Conservation (phyloP, 2,797 vertebrate species). For the Helostoma temminkii region DNA sequence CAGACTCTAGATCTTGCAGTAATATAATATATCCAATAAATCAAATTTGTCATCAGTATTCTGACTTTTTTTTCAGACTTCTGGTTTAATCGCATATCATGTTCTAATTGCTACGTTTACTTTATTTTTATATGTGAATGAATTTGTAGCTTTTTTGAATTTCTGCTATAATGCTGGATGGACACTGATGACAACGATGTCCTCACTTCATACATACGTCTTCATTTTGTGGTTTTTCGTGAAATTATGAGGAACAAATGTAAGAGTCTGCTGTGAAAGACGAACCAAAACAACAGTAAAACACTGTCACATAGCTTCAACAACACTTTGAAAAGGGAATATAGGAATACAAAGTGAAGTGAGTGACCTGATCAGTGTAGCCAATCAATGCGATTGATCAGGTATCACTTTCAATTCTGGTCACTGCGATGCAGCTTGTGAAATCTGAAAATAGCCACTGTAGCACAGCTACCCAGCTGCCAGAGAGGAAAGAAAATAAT, state of each 20-base stretch:
- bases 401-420: slow-evolving; percentile 9
- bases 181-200: too few species aligned
- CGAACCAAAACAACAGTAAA: neutral
- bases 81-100: neutral
- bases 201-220: neutral
- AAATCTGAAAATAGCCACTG: slow-evolving; percentile 44
- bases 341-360: slow-evolving; percentile 1
- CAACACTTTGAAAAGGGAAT: neutral
- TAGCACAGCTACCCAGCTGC: neutral
- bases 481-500: slow-evolving; percentile 1
- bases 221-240: neutral
- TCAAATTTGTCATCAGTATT: too few species aligned
- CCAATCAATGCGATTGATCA: slow-evolving; percentile 32
- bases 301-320: neutral
- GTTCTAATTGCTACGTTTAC: neutral
- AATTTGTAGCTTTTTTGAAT: neutral
- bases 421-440: slow-evolving; percentile 21
- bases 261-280: too few species aligned
- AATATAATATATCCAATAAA: neutral
- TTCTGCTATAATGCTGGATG: too few species aligned
- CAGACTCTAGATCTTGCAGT: neutral
- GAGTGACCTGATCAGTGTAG: neutral
- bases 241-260: too few species aligned
- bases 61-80: too few species aligned
- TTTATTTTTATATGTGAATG: neutral